Conservation (phyloP, 1,140 invertebrate genomes). For the Halyomorpha halys region DNA sequence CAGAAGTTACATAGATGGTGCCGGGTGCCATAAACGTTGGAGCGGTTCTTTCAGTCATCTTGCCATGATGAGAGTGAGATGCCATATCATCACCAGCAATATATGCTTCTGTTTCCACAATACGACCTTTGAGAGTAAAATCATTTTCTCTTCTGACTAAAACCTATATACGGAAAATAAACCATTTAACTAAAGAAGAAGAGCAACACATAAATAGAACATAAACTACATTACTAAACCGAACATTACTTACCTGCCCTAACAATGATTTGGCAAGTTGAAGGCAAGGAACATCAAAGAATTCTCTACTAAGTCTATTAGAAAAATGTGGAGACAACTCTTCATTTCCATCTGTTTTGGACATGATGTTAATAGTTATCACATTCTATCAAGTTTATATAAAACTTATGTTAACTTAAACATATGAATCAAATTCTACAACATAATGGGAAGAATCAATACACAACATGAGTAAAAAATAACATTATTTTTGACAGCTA, state of each 20-base stretch:
- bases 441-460: too few species aligned
- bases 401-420: too few species aligned
- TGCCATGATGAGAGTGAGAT: conserved; percentile 56
- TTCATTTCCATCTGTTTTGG: background rate
- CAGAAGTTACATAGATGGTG: conserved; percentile 67
- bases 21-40: conserved; percentile 73
- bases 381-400: too few species aligned
- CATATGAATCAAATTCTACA: too few species aligned
- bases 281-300: background rate
- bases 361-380: too few species aligned
- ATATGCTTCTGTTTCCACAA: conserved; percentile 74
- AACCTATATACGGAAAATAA: background rate
- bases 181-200: background rate
- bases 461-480: too few species aligned
- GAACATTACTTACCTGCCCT: background rate
- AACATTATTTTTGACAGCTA: too few species aligned
- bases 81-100: conserved; percentile 59
- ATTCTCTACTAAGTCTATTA: background rate
- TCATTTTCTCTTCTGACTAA: conserved; percentile 39
- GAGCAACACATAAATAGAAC: too few species aligned
- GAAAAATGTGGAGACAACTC: conserved; percentile 2
- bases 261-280: conserved; percentile 1
- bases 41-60: conserved; percentile 52
- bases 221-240: too few species aligned
- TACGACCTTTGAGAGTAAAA: conserved; percentile 41